Percentiles rank a stretch among this genome's conserved stretches.
Evolutionary conservation across 2,797 vertebrate genomes (phyloP).

Genomic region (Oreochromis mossambicus): DNA sequence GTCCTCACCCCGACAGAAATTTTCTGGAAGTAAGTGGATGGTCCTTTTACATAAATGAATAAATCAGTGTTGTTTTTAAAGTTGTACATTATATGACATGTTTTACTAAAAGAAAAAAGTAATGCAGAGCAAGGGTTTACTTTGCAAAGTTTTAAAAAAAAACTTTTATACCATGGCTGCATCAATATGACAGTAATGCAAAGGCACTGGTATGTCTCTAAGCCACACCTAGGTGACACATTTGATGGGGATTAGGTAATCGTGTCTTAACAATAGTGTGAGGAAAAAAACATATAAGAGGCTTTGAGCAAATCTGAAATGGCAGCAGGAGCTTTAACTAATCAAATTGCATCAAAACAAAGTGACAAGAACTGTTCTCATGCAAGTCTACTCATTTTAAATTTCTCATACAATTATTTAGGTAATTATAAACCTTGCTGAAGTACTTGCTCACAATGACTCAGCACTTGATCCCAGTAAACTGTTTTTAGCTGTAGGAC

Average conservation of each 20-base stretch:
- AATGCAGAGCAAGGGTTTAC: background rate
- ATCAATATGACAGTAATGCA: background rate
- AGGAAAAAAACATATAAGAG: background rate
- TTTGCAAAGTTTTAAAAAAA: rapidly evolving
- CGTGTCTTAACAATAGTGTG: background rate
- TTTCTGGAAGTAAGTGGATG: conserved; percentile 84
- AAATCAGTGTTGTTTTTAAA: background rate
- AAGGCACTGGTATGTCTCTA: background rate
- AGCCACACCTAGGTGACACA: background rate
- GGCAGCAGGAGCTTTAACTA: background rate
- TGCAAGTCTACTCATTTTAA: background rate
- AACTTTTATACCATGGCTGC: background rate
- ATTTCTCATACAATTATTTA: background rate
- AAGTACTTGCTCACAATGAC: background rate
- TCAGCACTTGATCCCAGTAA: background rate
- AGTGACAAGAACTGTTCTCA: background rate
- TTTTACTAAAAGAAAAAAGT: background rate
- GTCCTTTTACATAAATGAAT: background rate
- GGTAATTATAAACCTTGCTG: background rate
- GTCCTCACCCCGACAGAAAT: conserved; percentile 75
- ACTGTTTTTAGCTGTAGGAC: background rate
- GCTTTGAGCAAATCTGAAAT: background rate
- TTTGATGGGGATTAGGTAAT: background rate
- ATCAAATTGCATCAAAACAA: background rate
- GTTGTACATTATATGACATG: background rate